Base-by-base conservation (phyloP, 2,888 invertebrate genomes). In the Caenorhabditis virilis region DNA sequence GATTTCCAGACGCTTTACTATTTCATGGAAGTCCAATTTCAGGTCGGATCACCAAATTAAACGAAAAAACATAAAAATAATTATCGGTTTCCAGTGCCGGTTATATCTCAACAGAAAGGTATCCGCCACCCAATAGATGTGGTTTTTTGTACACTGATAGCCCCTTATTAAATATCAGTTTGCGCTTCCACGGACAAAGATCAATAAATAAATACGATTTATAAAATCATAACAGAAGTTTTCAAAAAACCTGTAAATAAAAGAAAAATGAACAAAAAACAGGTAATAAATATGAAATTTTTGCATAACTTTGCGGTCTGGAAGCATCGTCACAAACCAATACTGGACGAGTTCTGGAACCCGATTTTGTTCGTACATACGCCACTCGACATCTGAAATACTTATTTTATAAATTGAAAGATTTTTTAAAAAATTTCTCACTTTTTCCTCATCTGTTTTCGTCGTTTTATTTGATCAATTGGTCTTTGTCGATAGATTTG, bases 331-430 rank as follows among this genome's bases (percentile, higher is more conserved):
- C 59, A 47, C 65, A 65, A 2, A 65, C 52, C 33, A 65, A 20
- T 4, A 64, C 54, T 16, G 63, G 59, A 41, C 65, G 65, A n/a
- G 65, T 65, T 11, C 65, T 42, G 7, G 55, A 50, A 15, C 65
- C 65, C 22, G 65, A 56, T 35, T 69, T 69, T 1, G 61, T 53
- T 11, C 61, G 58, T 15, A 59, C 51, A 36, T 69, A 69, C 1
- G 58, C 51, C 1, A 69, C 61, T 9, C 65, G 69, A 46, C 69
- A 69, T 48, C 69, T 69, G 57, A 26, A 60, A 59, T 18, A 4
- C 16, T 20, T 13, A 18, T 25, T 27, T 27, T 35, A 6, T 18
- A 9, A 26, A 26, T 13, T 33, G n/a, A 18, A 13, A 22, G 22
- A 22, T 11, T 43, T 30, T 2, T 15, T 26, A 33, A 2, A 13